Evolutionary conservation across 2,888 invertebrate genomes (phyloP).

Genomic region (Drosophila infuscata): DNA sequence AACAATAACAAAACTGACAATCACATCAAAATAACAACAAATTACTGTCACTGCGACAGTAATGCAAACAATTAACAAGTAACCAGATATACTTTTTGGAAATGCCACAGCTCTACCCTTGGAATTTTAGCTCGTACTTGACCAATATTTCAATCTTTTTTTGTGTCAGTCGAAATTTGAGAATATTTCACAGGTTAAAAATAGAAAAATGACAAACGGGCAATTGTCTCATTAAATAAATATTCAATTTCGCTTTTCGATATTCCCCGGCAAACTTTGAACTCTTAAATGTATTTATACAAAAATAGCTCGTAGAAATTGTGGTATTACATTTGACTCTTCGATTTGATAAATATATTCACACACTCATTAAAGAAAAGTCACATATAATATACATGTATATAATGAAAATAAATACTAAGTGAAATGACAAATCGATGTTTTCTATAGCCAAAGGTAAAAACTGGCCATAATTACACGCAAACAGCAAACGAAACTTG

Average conservation of each 20-base stretch:
- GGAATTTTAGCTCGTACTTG: slow-evolving; percentile 30
- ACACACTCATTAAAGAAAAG: slow-evolving; percentile 22
- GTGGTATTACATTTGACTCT: background rate
- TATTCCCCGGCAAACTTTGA: background rate
- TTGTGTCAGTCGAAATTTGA: slow-evolving; percentile 33
- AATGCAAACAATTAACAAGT: slow-evolving; percentile 52
- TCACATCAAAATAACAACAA: slow-evolving; percentile 36
- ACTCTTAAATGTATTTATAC: background rate
- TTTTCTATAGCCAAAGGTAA: slow-evolving; percentile 32
- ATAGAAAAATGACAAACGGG: slow-evolving; percentile 19
- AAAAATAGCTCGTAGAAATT: background rate
- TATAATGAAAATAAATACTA: slow-evolving; percentile 2
- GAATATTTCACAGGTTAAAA: slow-evolving; percentile 27
- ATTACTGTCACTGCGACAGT: slow-evolving; percentile 55
- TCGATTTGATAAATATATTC: slow-evolving; percentile 5
- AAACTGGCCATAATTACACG: slow-evolving; percentile 40
- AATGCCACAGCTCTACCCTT: slow-evolving; percentile 37
- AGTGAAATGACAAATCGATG: slow-evolving; percentile 11
- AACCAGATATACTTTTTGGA: slow-evolving; percentile 46
- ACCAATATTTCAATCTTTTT: slow-evolving; percentile 15
- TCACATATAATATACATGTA: background rate
- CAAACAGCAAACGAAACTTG: slow-evolving; percentile 55
- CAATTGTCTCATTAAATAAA: slow-evolving; percentile 37
- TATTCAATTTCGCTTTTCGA: slow-evolving; percentile 11
- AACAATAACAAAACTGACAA: slow-evolving; percentile 36